Base-by-base conservation (phyloP, 2,888 invertebrate species). In the Microctonus brassicae region DNA sequence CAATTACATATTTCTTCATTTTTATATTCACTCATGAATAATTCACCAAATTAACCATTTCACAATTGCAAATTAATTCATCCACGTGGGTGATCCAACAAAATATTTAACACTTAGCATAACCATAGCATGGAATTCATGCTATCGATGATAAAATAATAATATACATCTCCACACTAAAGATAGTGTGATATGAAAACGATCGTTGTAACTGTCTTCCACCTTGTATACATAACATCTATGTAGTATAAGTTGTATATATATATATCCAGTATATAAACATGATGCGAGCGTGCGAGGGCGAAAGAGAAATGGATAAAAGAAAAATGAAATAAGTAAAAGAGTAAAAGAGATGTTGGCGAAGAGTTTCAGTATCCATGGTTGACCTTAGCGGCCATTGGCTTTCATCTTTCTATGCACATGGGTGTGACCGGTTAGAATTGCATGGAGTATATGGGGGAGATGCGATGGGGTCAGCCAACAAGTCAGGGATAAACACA, bases 351-450 rank as follows among this genome's bases (percentile, higher is more conserved):
- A 63, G 63, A 63, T 63, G 63, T 42, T 42, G 63, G 63, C 24
- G 29, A 22, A 24, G 47, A 7, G 47, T 63, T 63, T 34, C 47
- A 63, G 61, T 22, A 24, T n/a, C n/a, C 29, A 69, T 34, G 69
- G 55, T 69, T 69, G 69, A 69, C 69, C 69, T 69, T 62, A 62
- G 61, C 69, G 69, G 69, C 69, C 69, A 69, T 69, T 69, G 69
- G 62, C 69, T 69, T 62, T 69, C 62, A 69, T 69, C 69, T 62
- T 69, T 69, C 62, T 62, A 53, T 69, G 69, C 55, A 69, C 69
- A 61, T 69, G 69, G 69, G 69, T 69, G 69, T 69, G 62, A 69
- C 69, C 62, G 62, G 34, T 33, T 69, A 62, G 62, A 69, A 69
- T 69, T 62, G 53, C 62, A n/a, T n/a, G n/a, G n/a, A n/a, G n/a